Evolutionary conservation across 2,888 invertebrate species (phyloP).

Genomic region (Trichacis sp.): DNA sequence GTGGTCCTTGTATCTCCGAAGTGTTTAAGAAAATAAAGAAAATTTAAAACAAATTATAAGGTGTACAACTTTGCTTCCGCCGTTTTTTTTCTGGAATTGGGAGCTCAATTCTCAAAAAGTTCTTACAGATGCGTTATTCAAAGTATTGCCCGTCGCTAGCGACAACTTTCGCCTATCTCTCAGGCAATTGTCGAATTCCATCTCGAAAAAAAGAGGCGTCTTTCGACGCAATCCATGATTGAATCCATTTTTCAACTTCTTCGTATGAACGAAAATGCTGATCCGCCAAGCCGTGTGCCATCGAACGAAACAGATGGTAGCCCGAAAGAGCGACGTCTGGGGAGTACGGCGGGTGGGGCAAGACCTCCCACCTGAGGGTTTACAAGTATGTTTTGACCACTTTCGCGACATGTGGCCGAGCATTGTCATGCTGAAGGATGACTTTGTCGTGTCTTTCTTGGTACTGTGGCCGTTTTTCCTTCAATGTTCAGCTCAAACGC

Average conservation of each 20-base stretch:
- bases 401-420: no score
- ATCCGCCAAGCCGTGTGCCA: no score
- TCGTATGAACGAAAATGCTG: no score
- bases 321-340: slow-evolving; percentile 28
- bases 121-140: no score
- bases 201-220: slow-evolving; percentile 21
- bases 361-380: slow-evolving; percentile 46
- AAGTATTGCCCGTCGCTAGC: no score
- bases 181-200: slow-evolving; percentile 5
- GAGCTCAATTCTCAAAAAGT: no score
- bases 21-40: no score
- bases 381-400: slow-evolving; percentile 41
- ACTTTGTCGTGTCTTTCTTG: slow-evolving; percentile 31
- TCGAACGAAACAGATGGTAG: slow-evolving; percentile 24
- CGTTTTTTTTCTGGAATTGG: no score
- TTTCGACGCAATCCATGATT: slow-evolving; percentile 35
- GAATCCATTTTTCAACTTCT: slow-evolving; percentile 19
- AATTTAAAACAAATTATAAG: no score
- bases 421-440: slow-evolving; percentile 40
- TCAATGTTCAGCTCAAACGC: slow-evolving; percentile 30
- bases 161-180: slow-evolving; percentile 19
- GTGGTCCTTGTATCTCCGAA: no score
- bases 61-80: no score
- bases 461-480: slow-evolving; percentile 19
- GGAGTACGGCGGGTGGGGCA: no score